Conservation (phyloP, 37 sponge, comb jelly and placozoan species). For the Crambe crambe region DNA sequence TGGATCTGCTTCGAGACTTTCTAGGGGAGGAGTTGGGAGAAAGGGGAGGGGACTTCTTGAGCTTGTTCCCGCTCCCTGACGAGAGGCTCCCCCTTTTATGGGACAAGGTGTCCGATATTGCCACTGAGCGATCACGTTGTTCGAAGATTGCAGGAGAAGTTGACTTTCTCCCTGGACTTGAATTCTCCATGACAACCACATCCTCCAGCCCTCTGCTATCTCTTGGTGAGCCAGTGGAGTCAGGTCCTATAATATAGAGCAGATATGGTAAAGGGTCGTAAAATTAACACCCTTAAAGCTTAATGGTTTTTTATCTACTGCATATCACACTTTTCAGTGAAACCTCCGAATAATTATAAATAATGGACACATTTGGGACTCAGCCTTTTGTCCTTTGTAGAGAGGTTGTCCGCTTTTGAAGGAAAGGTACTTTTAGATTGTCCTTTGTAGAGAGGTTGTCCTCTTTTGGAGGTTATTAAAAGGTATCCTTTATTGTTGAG, state of each 20-base stretch:
- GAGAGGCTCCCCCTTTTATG: background rate
- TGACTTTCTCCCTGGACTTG: background rate
- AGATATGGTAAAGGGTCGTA: background rate
- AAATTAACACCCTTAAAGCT: no score
- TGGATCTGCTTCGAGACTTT: background rate
- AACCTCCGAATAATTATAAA: no score
- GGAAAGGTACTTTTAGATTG: no score
- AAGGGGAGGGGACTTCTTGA: background rate
- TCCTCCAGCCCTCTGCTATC: background rate
- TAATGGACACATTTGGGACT: no score
- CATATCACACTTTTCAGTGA: no score
- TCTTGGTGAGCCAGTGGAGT: background rate
- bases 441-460: no score
- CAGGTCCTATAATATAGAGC: background rate
- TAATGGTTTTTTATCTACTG: no score
- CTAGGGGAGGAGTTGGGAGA: background rate
- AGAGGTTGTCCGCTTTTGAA: no score
- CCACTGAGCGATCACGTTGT: background rate
- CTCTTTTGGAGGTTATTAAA: no score
- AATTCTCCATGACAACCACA: background rate
- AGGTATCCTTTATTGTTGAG: no score
- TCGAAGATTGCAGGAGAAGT: background rate
- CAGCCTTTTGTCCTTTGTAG: no score
- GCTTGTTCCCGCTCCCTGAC: no score
- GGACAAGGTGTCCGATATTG: background rate